phyloP scores from a whole-genome alignment of 1,140 invertebrate genomes.

The Drosophila subobscura region DNA sequence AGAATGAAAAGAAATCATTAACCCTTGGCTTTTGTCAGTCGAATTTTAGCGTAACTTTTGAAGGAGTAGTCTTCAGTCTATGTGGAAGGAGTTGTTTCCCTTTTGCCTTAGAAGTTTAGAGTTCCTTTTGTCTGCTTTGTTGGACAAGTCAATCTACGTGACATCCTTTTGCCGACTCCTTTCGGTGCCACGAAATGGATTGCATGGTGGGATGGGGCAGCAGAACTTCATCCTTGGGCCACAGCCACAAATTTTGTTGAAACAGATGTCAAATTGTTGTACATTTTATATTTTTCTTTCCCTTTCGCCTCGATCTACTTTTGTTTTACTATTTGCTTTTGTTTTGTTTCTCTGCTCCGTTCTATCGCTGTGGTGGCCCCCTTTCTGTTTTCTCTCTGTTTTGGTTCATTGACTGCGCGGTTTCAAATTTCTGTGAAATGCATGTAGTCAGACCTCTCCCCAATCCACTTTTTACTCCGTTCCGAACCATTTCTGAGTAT shows the following conservation, averaged over 20 bases:
- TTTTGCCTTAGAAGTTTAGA: slow-evolving; percentile 19
- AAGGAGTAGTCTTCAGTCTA: slow-evolving; percentile 8
- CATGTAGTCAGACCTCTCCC: slow-evolving; percentile 13
- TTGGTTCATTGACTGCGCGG: slow-evolving; percentile 77
- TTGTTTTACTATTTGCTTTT: slow-evolving; percentile 60
- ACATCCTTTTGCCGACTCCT: slow-evolving; percentile 52
- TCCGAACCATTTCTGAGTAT: neutral
- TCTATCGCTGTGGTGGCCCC: slow-evolving; percentile 26
- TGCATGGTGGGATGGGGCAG: too few relatives aligned
- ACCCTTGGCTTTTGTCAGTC: slow-evolving; percentile 76
- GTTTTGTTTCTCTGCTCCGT: slow-evolving; percentile 14
- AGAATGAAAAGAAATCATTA: slow-evolving; percentile 59
- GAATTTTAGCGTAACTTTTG: slow-evolving; percentile 12
- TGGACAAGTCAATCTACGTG: slow-evolving; percentile 77
- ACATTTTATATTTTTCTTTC: slow-evolving; percentile 53
- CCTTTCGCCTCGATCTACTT: slow-evolving; percentile 5
- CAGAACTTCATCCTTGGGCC: slow-evolving; percentile 3
- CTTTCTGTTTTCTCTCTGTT: slow-evolving; percentile 69
- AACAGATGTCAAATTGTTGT: slow-evolving; percentile 80
- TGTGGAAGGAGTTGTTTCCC: slow-evolving; percentile 20
- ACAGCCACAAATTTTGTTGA: slow-evolving; percentile 55
- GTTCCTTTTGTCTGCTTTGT: slow-evolving; percentile 32
- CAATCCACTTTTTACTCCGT: neutral
- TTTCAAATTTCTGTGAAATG: slow-evolving; percentile 72
- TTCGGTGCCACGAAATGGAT: neutral